Conservation (phyloP, 2,888 invertebrate species). For the Nematopogon swammerdamellus region DNA sequence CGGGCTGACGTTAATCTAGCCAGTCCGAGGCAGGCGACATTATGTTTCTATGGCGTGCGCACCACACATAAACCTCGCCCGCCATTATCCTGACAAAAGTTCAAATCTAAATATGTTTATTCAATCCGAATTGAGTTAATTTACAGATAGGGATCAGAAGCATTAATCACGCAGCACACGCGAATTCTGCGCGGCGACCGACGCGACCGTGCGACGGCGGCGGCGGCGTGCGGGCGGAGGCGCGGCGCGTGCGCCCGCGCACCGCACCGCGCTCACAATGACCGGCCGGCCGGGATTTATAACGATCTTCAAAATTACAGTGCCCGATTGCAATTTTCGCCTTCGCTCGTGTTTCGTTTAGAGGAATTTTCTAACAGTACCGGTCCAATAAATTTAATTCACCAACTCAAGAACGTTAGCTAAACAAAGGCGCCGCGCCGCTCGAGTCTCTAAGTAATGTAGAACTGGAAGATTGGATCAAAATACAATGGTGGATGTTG, state of each 20-base stretch:
- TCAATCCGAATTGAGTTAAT: not conserved
- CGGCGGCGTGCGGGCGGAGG: too few species aligned
- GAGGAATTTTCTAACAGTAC: not conserved
- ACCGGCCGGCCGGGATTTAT: not conserved
- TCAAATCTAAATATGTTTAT: not conserved
- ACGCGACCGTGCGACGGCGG: too few species aligned
- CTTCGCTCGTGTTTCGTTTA: not conserved
- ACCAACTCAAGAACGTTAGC: not conserved
- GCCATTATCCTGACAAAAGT: not conserved
- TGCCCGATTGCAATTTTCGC: not conserved
- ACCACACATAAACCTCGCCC: not conserved
- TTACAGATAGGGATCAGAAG: not conserved
- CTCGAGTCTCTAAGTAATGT: not conserved
- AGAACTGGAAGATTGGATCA: not conserved
- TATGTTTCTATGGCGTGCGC: not conserved
- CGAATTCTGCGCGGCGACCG: not conserved
- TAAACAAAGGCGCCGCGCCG: not conserved
- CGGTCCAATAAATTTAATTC: not conserved
- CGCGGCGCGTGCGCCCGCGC: conserved; percentile 27
- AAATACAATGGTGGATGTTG: not conserved
- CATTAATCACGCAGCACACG: not conserved
- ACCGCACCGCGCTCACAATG: conserved; percentile 17
- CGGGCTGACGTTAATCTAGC: too few species aligned
- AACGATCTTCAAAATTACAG: not conserved
- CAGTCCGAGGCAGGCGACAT: too few species aligned